These are phyloP conservation scores for Cataglyphis cursor DNA, from an alignment of 2,888 invertebrate genomes.

Conservation along the genomic window DNA sequence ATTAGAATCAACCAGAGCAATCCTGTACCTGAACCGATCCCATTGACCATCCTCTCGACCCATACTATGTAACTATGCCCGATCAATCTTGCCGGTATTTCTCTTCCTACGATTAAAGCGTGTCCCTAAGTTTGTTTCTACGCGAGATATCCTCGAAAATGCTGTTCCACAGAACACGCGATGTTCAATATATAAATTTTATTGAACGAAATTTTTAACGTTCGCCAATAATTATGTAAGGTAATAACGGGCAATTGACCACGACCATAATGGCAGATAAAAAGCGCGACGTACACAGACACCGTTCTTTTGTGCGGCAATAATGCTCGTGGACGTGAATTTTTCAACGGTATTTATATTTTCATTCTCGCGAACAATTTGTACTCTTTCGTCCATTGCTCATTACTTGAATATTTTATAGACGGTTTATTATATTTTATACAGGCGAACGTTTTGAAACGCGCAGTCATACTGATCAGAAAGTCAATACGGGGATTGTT, in stretches of 20 bases:
- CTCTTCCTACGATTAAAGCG: slow-evolving; percentile 79
- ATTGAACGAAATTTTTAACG: slow-evolving; percentile 19
- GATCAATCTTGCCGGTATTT: slow-evolving; percentile 78
- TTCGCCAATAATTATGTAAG: slow-evolving; percentile 30
- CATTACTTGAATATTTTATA: slow-evolving; percentile 58
- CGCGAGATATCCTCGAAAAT: background rate
- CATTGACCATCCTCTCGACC: slow-evolving; percentile 74
- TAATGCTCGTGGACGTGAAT: slow-evolving; percentile 52
- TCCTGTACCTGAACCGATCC: slow-evolving; percentile 81
- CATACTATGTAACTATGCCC: slow-evolving; percentile 75
- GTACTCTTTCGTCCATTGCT: slow-evolving; percentile 51
- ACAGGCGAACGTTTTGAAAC: slow-evolving; percentile 57
- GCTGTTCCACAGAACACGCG: background rate
- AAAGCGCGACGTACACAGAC: slow-evolving; percentile 41
- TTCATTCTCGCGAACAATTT: slow-evolving; percentile 57
- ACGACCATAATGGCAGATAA: slow-evolving; percentile 33
- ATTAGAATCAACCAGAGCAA: slow-evolving; percentile 85
- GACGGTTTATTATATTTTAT: slow-evolving; percentile 62
- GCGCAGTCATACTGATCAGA: slow-evolving; percentile 58
- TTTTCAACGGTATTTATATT: slow-evolving; percentile 60
- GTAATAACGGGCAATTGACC: slow-evolving; percentile 46
- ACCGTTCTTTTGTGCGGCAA: slow-evolving; percentile 49
- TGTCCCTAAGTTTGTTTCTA: slow-evolving; percentile 50
- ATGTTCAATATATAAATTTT: slow-evolving; percentile 11
- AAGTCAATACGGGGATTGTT: slow-evolving; percentile 62